Evolutionary conservation across 2,888 invertebrate genomes (phyloP).

Genomic region (Stenurella melanura): DNA sequence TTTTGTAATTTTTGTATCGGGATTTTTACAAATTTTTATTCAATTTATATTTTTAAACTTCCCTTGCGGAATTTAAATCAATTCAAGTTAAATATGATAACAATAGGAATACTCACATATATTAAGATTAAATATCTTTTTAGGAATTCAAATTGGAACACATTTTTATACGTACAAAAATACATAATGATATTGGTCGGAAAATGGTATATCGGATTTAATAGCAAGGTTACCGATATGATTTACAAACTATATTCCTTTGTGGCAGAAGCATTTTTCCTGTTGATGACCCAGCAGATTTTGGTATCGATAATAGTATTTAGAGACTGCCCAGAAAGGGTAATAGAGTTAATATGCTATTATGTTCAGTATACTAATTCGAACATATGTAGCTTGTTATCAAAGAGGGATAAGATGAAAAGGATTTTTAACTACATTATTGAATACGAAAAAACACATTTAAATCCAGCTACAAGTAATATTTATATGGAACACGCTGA

Average conservation of each 20-base stretch:
- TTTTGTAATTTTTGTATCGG: too few relatives aligned
- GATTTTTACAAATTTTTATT: too few relatives aligned
- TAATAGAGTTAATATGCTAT: slow-evolving; percentile 34
- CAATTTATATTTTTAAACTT: too few relatives aligned
- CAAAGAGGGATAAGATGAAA: slow-evolving; percentile 37
- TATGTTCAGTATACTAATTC: slow-evolving; percentile 45
- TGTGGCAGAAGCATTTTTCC: slow-evolving; percentile 32
- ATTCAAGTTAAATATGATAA: too few relatives aligned
- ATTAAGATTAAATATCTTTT: not conserved
- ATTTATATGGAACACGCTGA: slow-evolving; percentile 39
- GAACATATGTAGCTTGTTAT: slow-evolving; percentile 38
- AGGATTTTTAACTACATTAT: slow-evolving; percentile 40
- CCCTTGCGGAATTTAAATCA: too few relatives aligned
- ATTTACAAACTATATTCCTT: slow-evolving; percentile 14
- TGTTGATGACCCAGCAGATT: slow-evolving; percentile 39
- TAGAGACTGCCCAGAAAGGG: slow-evolving; percentile 36
- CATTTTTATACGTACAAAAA: slow-evolving; percentile 13
- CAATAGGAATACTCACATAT: too few relatives aligned
- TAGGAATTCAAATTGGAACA: not conserved
- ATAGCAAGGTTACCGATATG: not conserved
- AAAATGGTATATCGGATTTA: slow-evolving; percentile 10
- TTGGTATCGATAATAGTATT: slow-evolving; percentile 34
- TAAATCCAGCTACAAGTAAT: not conserved
- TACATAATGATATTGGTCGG: not conserved
- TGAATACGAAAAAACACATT: slow-evolving; percentile 31